A percentile compares a stretch with the other conserved stretches of the same genome.
phyloP scores from a whole-genome alignment of 30 jellyfish, hydroid and myxozoan species.

The Clytia hemisphaerica region DNA sequence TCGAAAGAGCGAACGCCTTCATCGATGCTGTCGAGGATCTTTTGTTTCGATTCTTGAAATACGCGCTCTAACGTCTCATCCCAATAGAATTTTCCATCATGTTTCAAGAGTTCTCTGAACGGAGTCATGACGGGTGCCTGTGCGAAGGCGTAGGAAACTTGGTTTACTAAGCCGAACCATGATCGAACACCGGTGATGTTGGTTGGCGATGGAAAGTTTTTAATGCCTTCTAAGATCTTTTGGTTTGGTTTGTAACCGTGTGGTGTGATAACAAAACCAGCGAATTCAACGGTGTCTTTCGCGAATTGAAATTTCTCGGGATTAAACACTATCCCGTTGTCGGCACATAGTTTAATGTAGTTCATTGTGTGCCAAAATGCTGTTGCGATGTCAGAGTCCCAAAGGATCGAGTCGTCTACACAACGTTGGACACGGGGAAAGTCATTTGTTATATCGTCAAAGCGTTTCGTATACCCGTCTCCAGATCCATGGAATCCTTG shows the following conservation, averaged over 20 bases:
- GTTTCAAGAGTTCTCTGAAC: conserved; percentile 2
- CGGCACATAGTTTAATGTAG: conserved; percentile 22
- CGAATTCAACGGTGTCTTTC: conserved; percentile 26
- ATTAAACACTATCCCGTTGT: conserved; percentile 19
- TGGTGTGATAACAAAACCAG: conserved; percentile 31
- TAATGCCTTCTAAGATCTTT: conserved; percentile 6
- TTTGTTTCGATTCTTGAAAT: too few relatives aligned
- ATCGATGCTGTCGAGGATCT: too few relatives aligned
- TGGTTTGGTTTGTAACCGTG: background rate
- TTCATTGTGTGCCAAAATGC: conserved; percentile 23
- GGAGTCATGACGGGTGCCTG: conserved; percentile 17
- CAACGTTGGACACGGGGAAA: too few relatives aligned
- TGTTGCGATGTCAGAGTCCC: background rate
- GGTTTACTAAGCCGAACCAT: conserved; percentile 20
- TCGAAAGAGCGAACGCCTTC: too few relatives aligned
- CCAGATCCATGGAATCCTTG: too few relatives aligned
- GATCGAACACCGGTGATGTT: conserved; percentile 9
- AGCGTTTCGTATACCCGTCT: too few relatives aligned
- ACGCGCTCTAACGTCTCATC: too few relatives aligned
- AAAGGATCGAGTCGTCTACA: conserved; percentile 15
- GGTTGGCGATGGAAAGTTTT: conserved; percentile 16
- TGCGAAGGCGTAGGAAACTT: too few relatives aligned
- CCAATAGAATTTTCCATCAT: background rate
- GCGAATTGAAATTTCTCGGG: conserved; percentile 4
- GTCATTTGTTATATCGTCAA: conserved; percentile 27